Evolutionary conservation across 1,140 invertebrate species (phyloP).

Genomic region (Tetramorium parvispinum): DNA sequence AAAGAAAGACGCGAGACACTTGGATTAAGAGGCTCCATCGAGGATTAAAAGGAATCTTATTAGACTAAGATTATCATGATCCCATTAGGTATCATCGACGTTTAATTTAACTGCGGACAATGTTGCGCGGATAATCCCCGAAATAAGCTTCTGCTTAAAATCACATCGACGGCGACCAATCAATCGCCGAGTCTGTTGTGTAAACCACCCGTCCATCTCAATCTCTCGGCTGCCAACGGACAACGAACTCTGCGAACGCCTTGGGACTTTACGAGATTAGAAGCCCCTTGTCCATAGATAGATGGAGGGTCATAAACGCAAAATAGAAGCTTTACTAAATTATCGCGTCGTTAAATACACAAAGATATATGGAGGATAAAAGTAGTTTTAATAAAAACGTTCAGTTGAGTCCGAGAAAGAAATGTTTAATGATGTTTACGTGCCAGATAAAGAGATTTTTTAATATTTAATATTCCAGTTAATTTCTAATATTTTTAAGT

Average conservation of each 20-base stretch:
- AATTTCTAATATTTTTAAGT: background rate
- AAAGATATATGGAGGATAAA: background rate
- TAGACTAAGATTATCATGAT: background rate
- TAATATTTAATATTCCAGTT: background rate
- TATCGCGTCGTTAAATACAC: background rate
- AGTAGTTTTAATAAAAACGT: background rate
- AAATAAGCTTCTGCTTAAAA: constrained; percentile 5
- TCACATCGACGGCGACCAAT: background rate
- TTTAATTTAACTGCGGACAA: background rate
- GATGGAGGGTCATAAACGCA: background rate
- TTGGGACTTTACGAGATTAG: constrained; percentile 26
- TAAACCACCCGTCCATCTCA: constrained; percentile 4
- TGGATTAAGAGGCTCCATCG: constrained; percentile 18
- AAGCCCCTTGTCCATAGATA: background rate
- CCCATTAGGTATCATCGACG: background rate
- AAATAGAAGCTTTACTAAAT: constrained; percentile 1
- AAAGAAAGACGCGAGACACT: background rate
- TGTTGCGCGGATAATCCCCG: background rate
- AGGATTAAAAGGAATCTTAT: constrained; percentile 16
- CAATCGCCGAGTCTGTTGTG: background rate
- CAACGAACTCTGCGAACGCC: background rate
- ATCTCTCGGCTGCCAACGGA: background rate
- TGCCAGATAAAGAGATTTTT: background rate
- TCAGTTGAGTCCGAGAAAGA: background rate
- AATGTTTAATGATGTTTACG: background rate